Evolutionary conservation across 1,140 invertebrate genomes (phyloP), one percentile per base, ranked within the genome.

Genomic region (Littorina saxatilis): DNA sequence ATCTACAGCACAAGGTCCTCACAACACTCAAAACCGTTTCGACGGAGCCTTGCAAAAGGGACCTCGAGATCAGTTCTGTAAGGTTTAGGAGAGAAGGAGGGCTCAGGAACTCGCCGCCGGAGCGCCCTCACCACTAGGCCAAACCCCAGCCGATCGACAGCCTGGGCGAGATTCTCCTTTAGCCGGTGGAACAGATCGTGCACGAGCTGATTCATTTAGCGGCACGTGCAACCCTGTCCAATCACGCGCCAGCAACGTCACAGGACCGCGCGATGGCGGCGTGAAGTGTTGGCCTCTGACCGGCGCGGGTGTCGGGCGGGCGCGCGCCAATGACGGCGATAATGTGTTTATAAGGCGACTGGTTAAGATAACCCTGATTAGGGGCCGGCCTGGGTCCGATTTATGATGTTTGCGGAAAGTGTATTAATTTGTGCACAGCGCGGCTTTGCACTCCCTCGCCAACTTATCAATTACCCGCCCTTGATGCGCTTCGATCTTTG

Each of bases 361-460:
- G 76, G 76, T 20, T 66, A 78, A 66, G 76, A 29, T 78, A 78
- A 15, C 76, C 32, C 43, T 40, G 55, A 78, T 78, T 37, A 78
- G n/a, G 76, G 55, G 52, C 50, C n/a, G 55, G 55, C 20, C n/a
- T 39, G 17, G 52, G n/a, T 27, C 32, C 55, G 76, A 78, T 78
- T 78, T 78, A 78, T 78, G 76, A 78, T 78, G 76, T 78, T 78
- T 78, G 76, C 76, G 55, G 39, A 78, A 78, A 78, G 76, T 78
- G 76, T 63, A 78, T 78, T 78, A 78, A 78, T 78, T 78, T 78
- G 76, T 23, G 17, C 29, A 58, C 29, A 1, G 29, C 76, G 47
- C 37, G 20, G 17, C 27, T 7, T 39, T 43, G 58, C 74, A 61
- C 74, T 78, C 5, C 29, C 27, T 29, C 39, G 58, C 17, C 76